A percentile compares a stretch with the other conserved stretches of the same genome.
phyloP scores from a whole-genome alignment of 2,797 vertebrate genomes.

The Platalea minor region DNA sequence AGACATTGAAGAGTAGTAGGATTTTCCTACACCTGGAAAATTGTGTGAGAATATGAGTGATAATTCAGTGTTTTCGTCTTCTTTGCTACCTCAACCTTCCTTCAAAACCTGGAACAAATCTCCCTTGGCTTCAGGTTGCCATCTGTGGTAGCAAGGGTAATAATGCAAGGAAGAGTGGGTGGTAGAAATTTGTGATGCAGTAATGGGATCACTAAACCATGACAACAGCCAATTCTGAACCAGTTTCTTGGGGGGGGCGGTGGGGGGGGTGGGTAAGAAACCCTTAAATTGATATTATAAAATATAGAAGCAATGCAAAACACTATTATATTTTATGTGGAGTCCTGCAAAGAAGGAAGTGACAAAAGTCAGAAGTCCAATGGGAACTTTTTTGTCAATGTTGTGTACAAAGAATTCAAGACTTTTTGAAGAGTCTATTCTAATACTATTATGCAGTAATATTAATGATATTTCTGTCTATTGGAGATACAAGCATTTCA shows the following conservation, averaged over 20 bases:
- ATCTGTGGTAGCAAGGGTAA: background rate
- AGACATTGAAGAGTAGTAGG: background rate
- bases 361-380: background rate
- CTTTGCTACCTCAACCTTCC: background rate
- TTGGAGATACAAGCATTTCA: background rate
- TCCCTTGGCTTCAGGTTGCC: background rate
- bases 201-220: background rate
- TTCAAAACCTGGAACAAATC: background rate
- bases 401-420: background rate
- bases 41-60: background rate
- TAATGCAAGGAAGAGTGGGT: background rate
- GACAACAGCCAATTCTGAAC: background rate
- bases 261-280: background rate
- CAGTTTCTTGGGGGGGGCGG: background rate
- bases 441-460: background rate
- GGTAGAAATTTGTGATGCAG: background rate
- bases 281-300: background rate
- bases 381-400: background rate
- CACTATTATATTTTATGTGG: background rate
- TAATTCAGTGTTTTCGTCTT: background rate
- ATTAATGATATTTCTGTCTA: background rate
- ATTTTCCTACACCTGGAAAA: background rate
- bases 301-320: background rate
- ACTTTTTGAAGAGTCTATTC: background rate
- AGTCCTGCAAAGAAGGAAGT: background rate